Conservation (phyloP, 2,113 vertebrate species). For the Barnardius zonarius region DNA sequence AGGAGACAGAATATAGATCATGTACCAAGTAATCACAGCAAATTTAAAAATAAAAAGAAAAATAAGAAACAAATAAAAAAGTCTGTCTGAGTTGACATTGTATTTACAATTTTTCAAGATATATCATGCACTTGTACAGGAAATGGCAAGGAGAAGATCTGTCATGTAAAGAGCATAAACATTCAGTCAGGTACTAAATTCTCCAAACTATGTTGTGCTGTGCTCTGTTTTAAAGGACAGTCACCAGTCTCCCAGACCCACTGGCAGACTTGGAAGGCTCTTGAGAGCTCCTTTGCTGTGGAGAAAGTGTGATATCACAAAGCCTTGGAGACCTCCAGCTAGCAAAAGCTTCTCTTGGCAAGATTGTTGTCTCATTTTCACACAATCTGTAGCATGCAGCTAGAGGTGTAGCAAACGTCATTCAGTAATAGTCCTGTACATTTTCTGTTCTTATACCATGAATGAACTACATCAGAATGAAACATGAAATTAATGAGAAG, state of each 20-base stretch:
- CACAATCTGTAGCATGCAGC: background rate
- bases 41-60: background rate
- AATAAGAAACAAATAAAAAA: background rate
- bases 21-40: background rate
- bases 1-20: background rate
- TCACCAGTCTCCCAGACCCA: background rate
- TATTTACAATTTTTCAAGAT: background rate
- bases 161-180: background rate
- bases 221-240: background rate
- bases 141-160: background rate
- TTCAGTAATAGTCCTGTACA: background rate
- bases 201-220: background rate
- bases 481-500: background rate
- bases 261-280: background rate
- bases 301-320: background rate
- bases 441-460: background rate
- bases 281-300: background rate
- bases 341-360: background rate
- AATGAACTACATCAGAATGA: background rate
- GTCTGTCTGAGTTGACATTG: background rate
- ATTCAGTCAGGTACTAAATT: background rate
- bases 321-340: background rate
- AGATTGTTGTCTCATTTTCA: background rate
- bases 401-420: fast-evolving
- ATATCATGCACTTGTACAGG: fast-evolving